Evolutionary conservation across 2,888 invertebrate species (phyloP), one percentile per base, ranked within the genome.

Genomic region (Argyresthia albistria): DNA sequence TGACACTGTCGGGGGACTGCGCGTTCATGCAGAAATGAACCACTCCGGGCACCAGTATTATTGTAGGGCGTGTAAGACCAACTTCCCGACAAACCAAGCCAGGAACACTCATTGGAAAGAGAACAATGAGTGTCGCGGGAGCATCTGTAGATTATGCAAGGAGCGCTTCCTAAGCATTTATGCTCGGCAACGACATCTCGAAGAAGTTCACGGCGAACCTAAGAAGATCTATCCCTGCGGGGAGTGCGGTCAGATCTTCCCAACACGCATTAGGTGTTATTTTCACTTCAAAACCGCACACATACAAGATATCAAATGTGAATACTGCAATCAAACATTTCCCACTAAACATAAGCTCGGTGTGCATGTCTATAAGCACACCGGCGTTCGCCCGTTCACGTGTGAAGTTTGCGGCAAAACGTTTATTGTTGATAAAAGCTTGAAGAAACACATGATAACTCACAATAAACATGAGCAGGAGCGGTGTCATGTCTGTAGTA

Each of bases 31-130:
- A 0, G 55, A 81, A 1, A 71, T 76, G 0, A 83, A 82, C 53
- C 84, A 84, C 43, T 78, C 80, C 54, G 11, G 15, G 11, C 69
- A 70, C 11, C 68, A 80, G 55, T 80, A 77, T 0, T 61, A 67
- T 0, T 86, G 84, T 60, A 77, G 75, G 55, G 69, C 66, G 11
- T 86, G 84, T 51, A 68, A 71, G 1, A 78, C 76, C 51, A 68
- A 73, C 0, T 86, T 86, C 56, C 80, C 84, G 0, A 76, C 67
- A 0, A 79, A 80, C 73, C 80, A 84, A 35, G 83, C 80, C 0
- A 84, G 81, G 53, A 79, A 81, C 54, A 70, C 69, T 8, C 86
- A 86, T 54, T 64, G 76, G 0, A 59, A 79, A 0, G 72, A 72
- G 0, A 77, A 80, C 49, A 83, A 82, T 12, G 46, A 39, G n/a